Conservation (phyloP, 2,888 invertebrate genomes). For the Carterocephalus palaemon region DNA sequence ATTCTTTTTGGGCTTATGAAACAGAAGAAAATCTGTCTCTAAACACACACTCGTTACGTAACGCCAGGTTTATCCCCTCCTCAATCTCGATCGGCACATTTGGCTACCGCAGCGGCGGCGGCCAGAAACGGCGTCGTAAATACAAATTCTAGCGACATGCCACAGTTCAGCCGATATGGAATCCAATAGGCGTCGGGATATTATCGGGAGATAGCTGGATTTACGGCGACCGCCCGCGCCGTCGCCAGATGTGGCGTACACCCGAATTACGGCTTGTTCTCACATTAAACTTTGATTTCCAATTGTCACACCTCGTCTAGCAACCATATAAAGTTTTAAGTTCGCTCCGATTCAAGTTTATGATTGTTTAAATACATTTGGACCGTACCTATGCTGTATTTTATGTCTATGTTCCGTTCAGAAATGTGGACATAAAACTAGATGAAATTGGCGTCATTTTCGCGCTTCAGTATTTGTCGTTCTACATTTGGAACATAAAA, state of each 20-base stretch:
- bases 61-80: background rate
- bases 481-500: too few relatives aligned
- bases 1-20: too few relatives aligned
- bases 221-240: slow-evolving; percentile 18
- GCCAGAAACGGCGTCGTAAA: slow-evolving; percentile 23
- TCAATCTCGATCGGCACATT: slow-evolving; percentile 6
- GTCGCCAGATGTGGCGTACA: slow-evolving; percentile 20
- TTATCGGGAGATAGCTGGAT: slow-evolving; percentile 22
- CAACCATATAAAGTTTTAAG: too few relatives aligned
- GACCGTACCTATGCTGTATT: too few relatives aligned
- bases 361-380: too few relatives aligned
- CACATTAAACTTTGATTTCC: slow-evolving; percentile 1
- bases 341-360: too few relatives aligned
- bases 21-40: too few relatives aligned
- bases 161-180: slow-evolving; percentile 23
- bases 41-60: too few relatives aligned
- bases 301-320: slow-evolving; percentile 1
- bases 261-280: slow-evolving; percentile 22
- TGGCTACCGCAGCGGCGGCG: slow-evolving; percentile 1
- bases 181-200: slow-evolving; percentile 21
- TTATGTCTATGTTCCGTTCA: too few relatives aligned
- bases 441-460: too few relatives aligned
- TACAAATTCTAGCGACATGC: slow-evolving; percentile 23
- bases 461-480: too few relatives aligned
- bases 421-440: too few relatives aligned